Evolutionary conservation across 2,888 invertebrate species (phyloP).

Genomic region (Acanthococcus lagerstroemiae): DNA sequence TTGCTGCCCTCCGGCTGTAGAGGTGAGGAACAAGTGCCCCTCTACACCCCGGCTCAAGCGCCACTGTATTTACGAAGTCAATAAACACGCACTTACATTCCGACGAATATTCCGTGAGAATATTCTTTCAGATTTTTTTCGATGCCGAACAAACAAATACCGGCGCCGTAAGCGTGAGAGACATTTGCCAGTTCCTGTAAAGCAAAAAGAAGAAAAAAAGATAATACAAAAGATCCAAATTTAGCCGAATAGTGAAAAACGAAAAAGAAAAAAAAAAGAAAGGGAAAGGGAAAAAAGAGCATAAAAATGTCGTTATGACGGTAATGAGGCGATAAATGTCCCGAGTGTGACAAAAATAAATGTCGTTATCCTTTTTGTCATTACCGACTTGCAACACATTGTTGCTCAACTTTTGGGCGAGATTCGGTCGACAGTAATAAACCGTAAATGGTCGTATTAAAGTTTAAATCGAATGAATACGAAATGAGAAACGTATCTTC

Average conservation of each 20-base stretch:
- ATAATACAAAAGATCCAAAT: not conserved
- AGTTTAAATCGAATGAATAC: too few species aligned
- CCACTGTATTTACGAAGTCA: too few species aligned
- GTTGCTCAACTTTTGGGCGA: too few species aligned
- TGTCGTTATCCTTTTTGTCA: too few species aligned
- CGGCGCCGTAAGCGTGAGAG: constrained; percentile 7
- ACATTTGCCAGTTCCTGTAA: constrained; percentile 13
- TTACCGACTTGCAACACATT: too few species aligned
- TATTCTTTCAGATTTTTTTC: constrained; percentile 21
- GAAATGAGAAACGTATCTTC: too few species aligned
- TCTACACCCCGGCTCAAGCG: too few species aligned
- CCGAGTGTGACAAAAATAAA: too few species aligned
- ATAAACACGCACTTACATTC: constrained; percentile 19
- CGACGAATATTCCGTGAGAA: constrained; percentile 11
- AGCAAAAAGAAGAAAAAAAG: not conserved
- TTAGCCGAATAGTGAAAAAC: not conserved
- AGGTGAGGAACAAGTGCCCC: too few species aligned
- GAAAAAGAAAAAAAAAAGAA: not conserved
- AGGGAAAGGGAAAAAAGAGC: not conserved
- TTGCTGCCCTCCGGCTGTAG: too few species aligned
- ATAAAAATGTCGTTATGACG: not conserved
- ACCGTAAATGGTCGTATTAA: too few species aligned
- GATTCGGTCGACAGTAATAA: too few species aligned
- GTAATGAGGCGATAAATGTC: not conserved
- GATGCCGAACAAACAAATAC: constrained; percentile 23